These are phyloP conservation scores for Yponomeuta sedellus DNA, from an alignment of 2,888 invertebrate species.

Conservation along the genomic window DNA sequence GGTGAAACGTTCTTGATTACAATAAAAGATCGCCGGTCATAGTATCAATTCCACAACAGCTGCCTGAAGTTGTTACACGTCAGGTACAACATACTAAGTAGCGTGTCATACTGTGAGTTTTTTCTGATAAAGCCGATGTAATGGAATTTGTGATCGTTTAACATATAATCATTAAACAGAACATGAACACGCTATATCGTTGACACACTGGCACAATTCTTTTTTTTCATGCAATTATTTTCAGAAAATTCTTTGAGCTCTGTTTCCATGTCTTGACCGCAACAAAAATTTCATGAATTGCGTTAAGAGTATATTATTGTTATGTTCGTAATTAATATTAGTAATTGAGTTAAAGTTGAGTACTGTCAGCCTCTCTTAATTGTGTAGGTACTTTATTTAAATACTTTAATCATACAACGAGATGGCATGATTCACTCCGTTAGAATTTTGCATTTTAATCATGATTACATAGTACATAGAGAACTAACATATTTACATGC, in stretches of 20 bases:
- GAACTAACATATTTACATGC: background rate
- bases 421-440: slow-evolving; percentile 11
- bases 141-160: slow-evolving; percentile 1
- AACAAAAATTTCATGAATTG: too few species aligned
- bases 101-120: background rate
- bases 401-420: background rate
- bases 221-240: slow-evolving; percentile 32
- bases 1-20: too few species aligned
- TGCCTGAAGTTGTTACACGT: too few species aligned
- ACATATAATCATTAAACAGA: slow-evolving; percentile 6
- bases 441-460: slow-evolving; percentile 14
- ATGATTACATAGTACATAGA: background rate
- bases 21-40: too few species aligned
- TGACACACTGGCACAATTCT: slow-evolving; percentile 48
- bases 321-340: background rate
- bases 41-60: too few species aligned
- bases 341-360: background rate
- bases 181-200: slow-evolving; percentile 43
- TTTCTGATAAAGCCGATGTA: background rate
- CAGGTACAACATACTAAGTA: background rate
- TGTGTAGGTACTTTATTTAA: background rate
- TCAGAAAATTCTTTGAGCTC: slow-evolving; percentile 17
- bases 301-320: too few species aligned
- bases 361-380: background rate
- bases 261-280: too few species aligned